Conservation (phyloP, 2,888 invertebrate genomes). For the Trachelus troglodyta region DNA sequence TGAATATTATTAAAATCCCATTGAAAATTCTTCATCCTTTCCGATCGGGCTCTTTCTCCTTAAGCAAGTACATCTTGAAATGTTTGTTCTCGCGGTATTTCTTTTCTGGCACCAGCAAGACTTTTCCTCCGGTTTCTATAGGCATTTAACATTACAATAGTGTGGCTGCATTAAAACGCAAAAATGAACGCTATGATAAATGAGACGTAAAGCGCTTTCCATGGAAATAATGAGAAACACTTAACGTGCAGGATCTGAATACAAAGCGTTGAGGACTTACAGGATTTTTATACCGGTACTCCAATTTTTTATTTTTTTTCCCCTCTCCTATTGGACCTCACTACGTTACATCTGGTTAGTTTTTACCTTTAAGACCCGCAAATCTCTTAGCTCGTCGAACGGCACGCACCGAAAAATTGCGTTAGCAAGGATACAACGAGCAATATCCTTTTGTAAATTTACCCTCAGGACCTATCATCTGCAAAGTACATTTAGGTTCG, state of each 20-base stretch:
- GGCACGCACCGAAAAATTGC: not conserved
- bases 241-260: not conserved
- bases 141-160: not conserved
- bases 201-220: not conserved
- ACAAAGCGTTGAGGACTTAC: not conserved
- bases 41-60: not conserved
- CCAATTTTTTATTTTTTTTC: not conserved
- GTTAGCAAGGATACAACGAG: not conserved
- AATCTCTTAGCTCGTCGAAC: not conserved
- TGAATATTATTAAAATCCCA: not conserved
- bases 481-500: conserved; percentile 9
- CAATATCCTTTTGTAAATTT: conserved; percentile 20
- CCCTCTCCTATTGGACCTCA: not conserved
- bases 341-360: not conserved
- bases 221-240: conserved; percentile 1
- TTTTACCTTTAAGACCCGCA: not conserved
- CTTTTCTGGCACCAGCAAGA: not conserved
- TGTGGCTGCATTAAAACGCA: not conserved
- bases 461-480: conserved; percentile 14
- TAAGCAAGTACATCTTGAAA: not conserved
- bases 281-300: not conserved
- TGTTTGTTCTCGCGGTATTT: not conserved
- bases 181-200: not conserved
- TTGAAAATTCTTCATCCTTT: not conserved
- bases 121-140: not conserved